Evolutionary conservation across 1,140 invertebrate genomes (phyloP), one percentile per base, ranked within the genome.

Genomic region (Drosophila gunungcola): DNA sequence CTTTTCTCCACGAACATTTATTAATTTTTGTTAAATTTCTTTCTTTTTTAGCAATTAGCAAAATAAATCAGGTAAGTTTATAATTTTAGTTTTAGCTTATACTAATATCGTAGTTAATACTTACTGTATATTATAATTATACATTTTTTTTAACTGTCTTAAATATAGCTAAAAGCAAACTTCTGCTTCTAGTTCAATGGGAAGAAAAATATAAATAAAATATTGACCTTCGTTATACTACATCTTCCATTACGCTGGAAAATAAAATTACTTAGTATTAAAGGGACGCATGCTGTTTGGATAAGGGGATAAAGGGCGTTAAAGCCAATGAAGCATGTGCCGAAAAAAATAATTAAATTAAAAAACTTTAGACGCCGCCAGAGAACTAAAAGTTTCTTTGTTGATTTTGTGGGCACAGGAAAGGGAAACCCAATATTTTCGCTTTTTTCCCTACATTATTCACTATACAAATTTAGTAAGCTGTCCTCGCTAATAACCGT

Each of bases 401-500:
- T 41, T 32, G 45, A 72, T 58, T 45, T 13, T 2, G 0, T 3
- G 6, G 9, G 4, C 10, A 27, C 27, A 10, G 27, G 7, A 12
- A 61, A 25, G 41, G 39, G 60, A 45, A 43, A 16, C 13, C 32
- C n/a, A 36, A 63, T 46, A 63, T 29, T 29, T 32, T 13, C 13
- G 45, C n/a, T n/a, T n/a, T 60, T 38, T 38, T 12, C 58, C 27
- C 13, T 36, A 11, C 10, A 25, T 9, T 45, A 13, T 38, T n/a
- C 1, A 1, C 6, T 13, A 62, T 60, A 25, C 10, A 41, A 64
- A 36, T 60, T 77, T 63, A 64, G 73, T 49, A 61, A 63, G 64
- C 73, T 67, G 73, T 78, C 79, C 78, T 82, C 83, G 64, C 75
- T 82, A 88, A 88, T 82, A 58, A 72, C 60, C 51, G 63, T 53